Evolutionary conservation across 2,113 vertebrate species (phyloP).

Genomic region (Cololabis saira): DNA sequence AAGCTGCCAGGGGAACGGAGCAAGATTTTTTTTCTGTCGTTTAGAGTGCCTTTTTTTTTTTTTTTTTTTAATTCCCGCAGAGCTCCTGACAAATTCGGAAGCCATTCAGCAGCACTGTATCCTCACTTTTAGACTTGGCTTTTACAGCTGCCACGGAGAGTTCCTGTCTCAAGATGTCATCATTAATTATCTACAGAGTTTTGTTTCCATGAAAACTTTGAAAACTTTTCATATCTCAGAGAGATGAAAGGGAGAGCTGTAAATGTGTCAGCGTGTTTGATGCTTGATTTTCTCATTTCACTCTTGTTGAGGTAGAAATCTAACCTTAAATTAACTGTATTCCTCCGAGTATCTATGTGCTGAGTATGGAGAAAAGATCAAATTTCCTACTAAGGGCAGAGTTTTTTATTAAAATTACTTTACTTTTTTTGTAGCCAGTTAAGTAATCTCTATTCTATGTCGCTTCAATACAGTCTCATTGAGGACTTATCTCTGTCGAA

Average conservation of each 20-base stretch:
- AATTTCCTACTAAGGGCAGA: no score
- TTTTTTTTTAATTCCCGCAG: no score
- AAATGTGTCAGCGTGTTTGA: slow-evolving; percentile 17
- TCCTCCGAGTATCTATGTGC: not conserved
- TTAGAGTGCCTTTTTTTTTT: slow-evolving; percentile 1
- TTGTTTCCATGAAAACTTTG: slow-evolving; percentile 19
- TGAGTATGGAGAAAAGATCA: no score
- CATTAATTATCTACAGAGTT: slow-evolving; percentile 43
- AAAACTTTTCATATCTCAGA: slow-evolving; percentile 17
- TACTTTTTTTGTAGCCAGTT: no score
- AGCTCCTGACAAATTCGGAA: no score
- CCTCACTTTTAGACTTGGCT: not conserved
- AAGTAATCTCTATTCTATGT: no score
- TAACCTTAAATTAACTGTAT: not conserved
- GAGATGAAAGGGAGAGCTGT: slow-evolving; percentile 23
- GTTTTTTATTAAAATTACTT: no score
- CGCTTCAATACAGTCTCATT: no score
- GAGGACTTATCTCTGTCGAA: not conserved
- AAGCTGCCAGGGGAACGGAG: slow-evolving; percentile 29
- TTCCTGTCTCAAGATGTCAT: slow-evolving; percentile 35
- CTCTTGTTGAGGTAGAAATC: not conserved
- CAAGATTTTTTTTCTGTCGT: slow-evolving; percentile 36
- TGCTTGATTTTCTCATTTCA: slow-evolving; percentile 22
- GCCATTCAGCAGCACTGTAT: no score
- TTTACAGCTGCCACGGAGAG: slow-evolving; percentile 32